Evolutionary conservation across 2,888 invertebrate species (phyloP), one percentile per base, ranked within the genome.

Genomic region (Chymomyza fuscimana): DNA sequence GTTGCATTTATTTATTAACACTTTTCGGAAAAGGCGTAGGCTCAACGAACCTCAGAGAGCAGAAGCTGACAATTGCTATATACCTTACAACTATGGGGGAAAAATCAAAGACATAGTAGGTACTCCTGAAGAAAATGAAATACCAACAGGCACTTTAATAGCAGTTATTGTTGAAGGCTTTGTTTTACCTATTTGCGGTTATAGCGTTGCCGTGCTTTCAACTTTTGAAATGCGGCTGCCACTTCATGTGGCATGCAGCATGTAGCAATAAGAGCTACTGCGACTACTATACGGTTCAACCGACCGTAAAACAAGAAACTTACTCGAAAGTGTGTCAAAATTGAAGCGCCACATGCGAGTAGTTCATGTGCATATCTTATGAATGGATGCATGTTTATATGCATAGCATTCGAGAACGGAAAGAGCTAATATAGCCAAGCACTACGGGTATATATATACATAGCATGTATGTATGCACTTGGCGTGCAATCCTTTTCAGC

Each of bases 311-410:
- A 83, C 86, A 81, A 80, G 83, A 81, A 80, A 80, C 86, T 76
- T 83, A 80, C 83, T 75, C 73, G 73, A 81, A 85, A 86, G 76
- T 82, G 83, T 86, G 86, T 83, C 82, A 85, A 86, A 82, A 81
- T 80, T 80, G 78, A 75, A 72, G 80, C 72, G 72, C 74, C 40
- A 46, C 40, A 46, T 46, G 40, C 40, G 40, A 46, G 12, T 12
- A 46, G 40, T 46, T 46, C 40, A 46, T 46, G 40, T 46, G 40
- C 40, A 46, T 46, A 46, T 46, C 40, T 46, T 46, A 46, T 46
- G 40, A 46, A 46, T 46, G 40, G 40, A 46, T 46, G 40, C 40
- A 46, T 46, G 40, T 46, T 46, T 46, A 46, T 46, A 12, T 46
- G 40, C 40, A 46, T 46, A 46, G 40, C 12, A 46, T 6, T 32